A percentile compares a stretch with the other conserved stretches of the same genome.
Evolutionary conservation across 2,113 vertebrate genomes (phyloP).

Genomic region (Coptodon rendalli): DNA sequence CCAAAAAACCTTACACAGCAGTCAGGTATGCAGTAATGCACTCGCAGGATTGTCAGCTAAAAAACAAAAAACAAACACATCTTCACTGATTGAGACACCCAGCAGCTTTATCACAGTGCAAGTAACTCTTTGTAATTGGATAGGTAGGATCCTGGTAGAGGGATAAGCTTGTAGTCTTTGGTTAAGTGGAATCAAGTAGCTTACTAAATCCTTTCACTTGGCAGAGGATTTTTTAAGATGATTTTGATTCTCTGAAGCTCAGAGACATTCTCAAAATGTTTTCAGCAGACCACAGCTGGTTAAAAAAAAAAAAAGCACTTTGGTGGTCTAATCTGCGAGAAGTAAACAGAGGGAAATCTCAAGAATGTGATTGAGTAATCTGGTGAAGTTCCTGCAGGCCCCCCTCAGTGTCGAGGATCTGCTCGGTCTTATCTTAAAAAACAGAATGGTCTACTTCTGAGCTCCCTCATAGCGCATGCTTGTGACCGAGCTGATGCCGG

Average conservation of each 20-base stretch:
- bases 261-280: not conserved
- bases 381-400: not conserved
- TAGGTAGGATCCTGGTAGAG: not conserved
- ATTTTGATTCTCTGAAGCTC: not conserved
- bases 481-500: not conserved
- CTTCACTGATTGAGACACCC: not conserved
- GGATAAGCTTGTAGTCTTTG: not conserved
- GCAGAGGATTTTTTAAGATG: not conserved
- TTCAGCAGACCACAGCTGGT: not conserved
- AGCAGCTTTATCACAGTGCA: not conserved
- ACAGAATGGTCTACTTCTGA: not conserved
- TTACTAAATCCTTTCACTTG: not conserved
- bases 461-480: not conserved
- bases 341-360: not conserved
- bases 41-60: not conserved
- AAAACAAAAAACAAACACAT: not conserved
- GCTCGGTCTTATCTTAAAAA: not conserved
- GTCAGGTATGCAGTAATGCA: not conserved
- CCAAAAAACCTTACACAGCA: not conserved
- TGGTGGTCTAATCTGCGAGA: not conserved
- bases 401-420: not conserved
- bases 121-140: conserved; percentile 14
- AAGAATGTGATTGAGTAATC: conserved; percentile 36
- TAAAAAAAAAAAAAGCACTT: not conserved
- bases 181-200: not conserved